Conservation (phyloP, 2,888 invertebrate species). For the Dicyrtoma fusca region DNA sequence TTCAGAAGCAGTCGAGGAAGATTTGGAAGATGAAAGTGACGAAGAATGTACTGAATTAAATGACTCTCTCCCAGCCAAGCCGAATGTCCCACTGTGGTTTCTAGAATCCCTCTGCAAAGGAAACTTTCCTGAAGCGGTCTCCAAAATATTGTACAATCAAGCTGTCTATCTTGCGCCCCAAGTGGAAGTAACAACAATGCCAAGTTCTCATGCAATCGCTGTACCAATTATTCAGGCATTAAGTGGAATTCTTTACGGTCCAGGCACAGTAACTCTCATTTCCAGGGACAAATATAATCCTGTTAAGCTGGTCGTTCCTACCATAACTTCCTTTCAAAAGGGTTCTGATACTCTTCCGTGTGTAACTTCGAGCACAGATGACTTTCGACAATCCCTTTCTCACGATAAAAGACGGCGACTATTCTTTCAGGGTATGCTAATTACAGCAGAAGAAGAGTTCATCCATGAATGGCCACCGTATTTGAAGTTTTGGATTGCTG, state of each 20-base stretch:
- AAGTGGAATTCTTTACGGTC: conserved; percentile 47
- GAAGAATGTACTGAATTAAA: conserved; percentile 63
- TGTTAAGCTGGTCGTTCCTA: neutral
- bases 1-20: conserved; percentile 49
- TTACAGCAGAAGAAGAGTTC: conserved; percentile 24
- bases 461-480: conserved; percentile 37
- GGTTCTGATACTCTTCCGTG: neutral
- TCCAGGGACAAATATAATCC: conserved; percentile 33
- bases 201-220: conserved; percentile 44
- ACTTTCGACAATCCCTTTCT: conserved; percentile 12
- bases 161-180: conserved; percentile 40
- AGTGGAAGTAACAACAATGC: conserved; percentile 43
- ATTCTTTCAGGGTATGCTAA: conserved; percentile 23
- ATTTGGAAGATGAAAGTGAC: conserved; percentile 57
- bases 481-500: conserved; percentile 33
- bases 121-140: conserved; percentile 1
- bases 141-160: conserved; percentile 35
- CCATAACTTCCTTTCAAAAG: conserved; percentile 9
- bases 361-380: neutral
- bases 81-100: conserved; percentile 58
- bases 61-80: conserved; percentile 68
- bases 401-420: conserved; percentile 20
- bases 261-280: conserved; percentile 36
- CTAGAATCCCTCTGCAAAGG: conserved; percentile 28
- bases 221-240: conserved; percentile 49